Evolutionary conservation across 2,113 vertebrate genomes (phyloP), one percentile per base, ranked within the genome.

Genomic region (Paralichthys olivaceus): DNA sequence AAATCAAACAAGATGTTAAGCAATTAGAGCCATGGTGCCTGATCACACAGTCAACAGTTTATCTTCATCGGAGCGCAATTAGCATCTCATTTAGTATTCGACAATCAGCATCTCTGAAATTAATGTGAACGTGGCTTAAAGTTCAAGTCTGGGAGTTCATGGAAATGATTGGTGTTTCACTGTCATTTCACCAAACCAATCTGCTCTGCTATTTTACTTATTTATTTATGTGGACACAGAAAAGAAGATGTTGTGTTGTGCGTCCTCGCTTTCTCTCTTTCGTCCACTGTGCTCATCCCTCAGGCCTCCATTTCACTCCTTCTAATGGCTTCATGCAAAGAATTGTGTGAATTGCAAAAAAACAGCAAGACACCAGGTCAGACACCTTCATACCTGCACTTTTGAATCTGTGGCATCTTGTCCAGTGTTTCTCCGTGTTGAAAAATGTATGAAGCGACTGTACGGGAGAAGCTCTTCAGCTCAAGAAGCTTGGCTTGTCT

Each of bases 371-470:
- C 71, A 82, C 29, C 49, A 62, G 69, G 81, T 90, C 75, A 82
- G 75, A 68, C 65, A 54, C 76, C 63, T 53, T 75, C 49, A 56
- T 54, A 74, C 40, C 72, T 80, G 75, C 73, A 7, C 72, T 84
- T 84, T 22, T 73, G 66, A 80, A 71, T 78, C 80, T 0, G 20
- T 60, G 9, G 56, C 74, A 73, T 87, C 84, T 85, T 84, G 88
- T 89, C 72, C 23, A 0, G 29, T 68, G 69, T 82, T 75, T 69
- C 72, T 59, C 40, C 20, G 19, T 64, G 28, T 90, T 89, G 11
- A 89, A 90, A 89, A 84, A 92, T 92, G 72, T 32, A 92, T 91
- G 85, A 91, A 37, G 15, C 29, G 11, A 61, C 79, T 43, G 81
- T 63, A 56, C 55, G 57, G 67, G 69, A 87, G 78, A 87, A 43